phyloP scores from a whole-genome alignment of 2,797 vertebrate species.

The Picus viridis region DNA sequence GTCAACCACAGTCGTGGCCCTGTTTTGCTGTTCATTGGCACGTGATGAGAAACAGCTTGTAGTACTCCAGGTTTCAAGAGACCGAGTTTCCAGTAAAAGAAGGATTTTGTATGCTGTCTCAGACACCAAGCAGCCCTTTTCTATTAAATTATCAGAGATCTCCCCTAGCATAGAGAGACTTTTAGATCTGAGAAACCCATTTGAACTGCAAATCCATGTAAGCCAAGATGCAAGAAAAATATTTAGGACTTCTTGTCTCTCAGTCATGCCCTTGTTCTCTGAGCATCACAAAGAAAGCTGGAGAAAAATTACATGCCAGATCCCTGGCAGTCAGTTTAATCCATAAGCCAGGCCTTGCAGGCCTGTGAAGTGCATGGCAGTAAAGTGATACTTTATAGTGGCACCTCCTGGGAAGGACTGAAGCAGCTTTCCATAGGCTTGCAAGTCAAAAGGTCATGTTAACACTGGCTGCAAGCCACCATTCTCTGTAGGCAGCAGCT shows the following conservation, averaged over 20 bases:
- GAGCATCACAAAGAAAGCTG: background rate
- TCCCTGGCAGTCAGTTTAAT: background rate
- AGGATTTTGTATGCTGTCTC: background rate
- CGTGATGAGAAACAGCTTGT: background rate
- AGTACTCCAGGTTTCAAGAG: background rate
- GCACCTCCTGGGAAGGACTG: conserved; percentile 26
- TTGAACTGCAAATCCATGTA: conserved; percentile 7
- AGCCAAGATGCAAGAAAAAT: conserved; percentile 28
- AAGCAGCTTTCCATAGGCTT: background rate
- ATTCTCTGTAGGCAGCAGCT: background rate
- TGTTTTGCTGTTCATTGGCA: background rate
- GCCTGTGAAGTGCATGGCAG: background rate
- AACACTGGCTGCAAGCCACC: conserved; percentile 26
- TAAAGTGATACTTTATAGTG: background rate
- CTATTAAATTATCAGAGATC: background rate
- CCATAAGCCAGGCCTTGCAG: background rate
- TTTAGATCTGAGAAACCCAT: background rate
- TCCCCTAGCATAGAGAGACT: background rate
- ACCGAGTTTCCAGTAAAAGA: background rate
- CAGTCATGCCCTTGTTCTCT: background rate
- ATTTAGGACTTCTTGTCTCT: background rate
- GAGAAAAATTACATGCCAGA: background rate
- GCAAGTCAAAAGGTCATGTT: background rate
- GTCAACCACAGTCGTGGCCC: background rate
- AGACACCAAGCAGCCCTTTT: background rate